Evolutionary conservation across 2,113 vertebrate genomes (phyloP).

Genomic region (Muntiacus reevesi): DNA sequence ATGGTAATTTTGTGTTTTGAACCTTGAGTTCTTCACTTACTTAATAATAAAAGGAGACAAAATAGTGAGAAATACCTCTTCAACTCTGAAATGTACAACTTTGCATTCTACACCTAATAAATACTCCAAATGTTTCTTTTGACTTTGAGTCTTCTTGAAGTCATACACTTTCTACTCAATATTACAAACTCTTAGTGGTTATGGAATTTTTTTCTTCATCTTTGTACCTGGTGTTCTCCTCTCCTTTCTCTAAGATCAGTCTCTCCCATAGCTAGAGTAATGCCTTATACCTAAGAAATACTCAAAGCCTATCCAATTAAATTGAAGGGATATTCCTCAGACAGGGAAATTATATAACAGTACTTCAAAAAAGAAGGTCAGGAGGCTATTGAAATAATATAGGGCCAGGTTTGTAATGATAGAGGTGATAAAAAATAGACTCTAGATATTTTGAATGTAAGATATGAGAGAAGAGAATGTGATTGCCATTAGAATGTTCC

Average conservation of each 20-base stretch:
- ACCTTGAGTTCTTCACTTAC: neutral
- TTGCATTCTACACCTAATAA: neutral
- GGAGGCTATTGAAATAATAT: neutral
- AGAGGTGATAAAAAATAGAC: neutral
- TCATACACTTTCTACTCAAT: neutral
- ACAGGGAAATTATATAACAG: neutral
- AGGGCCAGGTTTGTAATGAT: neutral
- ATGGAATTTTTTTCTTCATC: neutral
- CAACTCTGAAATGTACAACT: neutral
- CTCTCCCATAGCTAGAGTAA: neutral
- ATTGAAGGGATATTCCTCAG: constrained; percentile 28
- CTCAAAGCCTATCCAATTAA: constrained; percentile 19
- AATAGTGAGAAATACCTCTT: neutral
- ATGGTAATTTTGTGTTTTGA: neutral
- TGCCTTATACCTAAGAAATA: neutral
- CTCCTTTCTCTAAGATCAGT: neutral
- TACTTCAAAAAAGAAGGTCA: neutral
- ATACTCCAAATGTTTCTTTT: neutral
- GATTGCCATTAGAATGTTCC: neutral
- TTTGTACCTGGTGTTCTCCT: neutral
- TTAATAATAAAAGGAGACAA: neutral
- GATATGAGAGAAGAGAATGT: neutral
- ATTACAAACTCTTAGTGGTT: neutral
- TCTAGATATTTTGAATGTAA: neutral
- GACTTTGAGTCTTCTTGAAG: constrained; percentile 8